Base-by-base conservation (phyloP, 2,888 invertebrate species). In the Coleophora flavipennella region DNA sequence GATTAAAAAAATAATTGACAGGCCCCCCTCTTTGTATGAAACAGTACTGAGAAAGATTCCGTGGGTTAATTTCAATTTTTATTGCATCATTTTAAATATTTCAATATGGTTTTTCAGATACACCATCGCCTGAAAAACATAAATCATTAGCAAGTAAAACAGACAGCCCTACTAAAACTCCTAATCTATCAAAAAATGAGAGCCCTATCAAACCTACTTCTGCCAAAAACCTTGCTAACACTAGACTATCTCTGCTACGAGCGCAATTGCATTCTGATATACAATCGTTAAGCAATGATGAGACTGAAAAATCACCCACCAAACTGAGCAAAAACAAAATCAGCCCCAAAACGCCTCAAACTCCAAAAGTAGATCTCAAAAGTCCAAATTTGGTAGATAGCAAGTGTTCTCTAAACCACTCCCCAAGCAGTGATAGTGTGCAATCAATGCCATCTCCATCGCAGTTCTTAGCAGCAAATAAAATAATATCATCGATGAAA, bases 401-500 rank as follows among this genome's bases (percentile, higher is more conserved):
- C 3, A 71, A 61, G 53, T 61, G 57, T 32, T 46, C 52, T 0
- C 60, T 56, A 10, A 50, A 53, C 1, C 75, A 73, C 20, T 78
- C 80, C 1, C 78, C 77, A 0, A 72, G 62, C 44, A 74, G 62
- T 44, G 83, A 80, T 14, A 79, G 67, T 20, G 45, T 71, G 8
- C 74, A 75, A 13, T 74, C 78, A 0, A 62, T 62, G 4, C 67
- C 75, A 13, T 79, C 80, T 4, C 78, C 81, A 0, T 81, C 84
- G 28, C 84, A 83, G 42, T 84, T 84, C 49, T 69, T 81, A 42
- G 70, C 81, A 0, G 84, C 81, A 1, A 84, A 78, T 41, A 84
- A 81, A 62, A 81, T 83, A 29, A 71, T 84, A 46, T 77, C 67
- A 3, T 73, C 84, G 1, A 83, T 84, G 78, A 83, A 80, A 57